Evolutionary conservation across 2,888 invertebrate genomes (phyloP), one percentile per base, ranked within the genome.

Genomic region (Epinotia nisella): DNA sequence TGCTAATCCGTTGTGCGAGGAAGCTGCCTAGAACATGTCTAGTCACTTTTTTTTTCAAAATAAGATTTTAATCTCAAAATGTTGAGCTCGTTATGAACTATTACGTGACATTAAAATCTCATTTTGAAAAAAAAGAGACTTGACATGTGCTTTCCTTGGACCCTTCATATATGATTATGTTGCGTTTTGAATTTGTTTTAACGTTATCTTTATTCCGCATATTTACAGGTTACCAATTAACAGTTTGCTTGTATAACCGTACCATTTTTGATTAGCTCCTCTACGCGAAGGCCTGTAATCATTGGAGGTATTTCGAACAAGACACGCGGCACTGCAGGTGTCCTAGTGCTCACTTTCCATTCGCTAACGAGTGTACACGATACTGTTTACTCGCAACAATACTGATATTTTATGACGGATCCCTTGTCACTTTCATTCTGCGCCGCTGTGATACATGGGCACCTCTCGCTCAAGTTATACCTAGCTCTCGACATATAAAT

Each of bases 401-500:
- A 66, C 41, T 24, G 56, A 56, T 66, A 66, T 56, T 64, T 24
- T 56, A 41, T 66, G 17, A 53, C 65, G 19, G 55, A 41, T 66
- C 39, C 19, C 65, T 65, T 56, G 66, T 56, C 66, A 56, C 66
- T 66, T 66, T 56, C 66, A 56, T 66, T 56, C 66, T 11, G 19
- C 24, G 24, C 15, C n/a, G 7, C 21, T 49, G 24, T 64, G 51
- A 64, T 49, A 62, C 45, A 53, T 56, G 66, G 21, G 5, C 39
- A 41, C 21, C 66, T 56, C 56, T 66, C 55, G 9, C 21, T 51
- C 1, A 45, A 45, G 15, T 15, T 3, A n/a, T n/a, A n/a, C n/a
- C n/a, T n/a, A 35, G 4, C 64, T 51, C 21, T 62, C n/a, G 29
- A 19, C 51, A n/a, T n/a, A n/a, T n/a, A n/a, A n/a, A n/a, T n/a